Evolutionary conservation across 2,888 invertebrate species (phyloP).

Genomic region (Selenia dentaria): DNA sequence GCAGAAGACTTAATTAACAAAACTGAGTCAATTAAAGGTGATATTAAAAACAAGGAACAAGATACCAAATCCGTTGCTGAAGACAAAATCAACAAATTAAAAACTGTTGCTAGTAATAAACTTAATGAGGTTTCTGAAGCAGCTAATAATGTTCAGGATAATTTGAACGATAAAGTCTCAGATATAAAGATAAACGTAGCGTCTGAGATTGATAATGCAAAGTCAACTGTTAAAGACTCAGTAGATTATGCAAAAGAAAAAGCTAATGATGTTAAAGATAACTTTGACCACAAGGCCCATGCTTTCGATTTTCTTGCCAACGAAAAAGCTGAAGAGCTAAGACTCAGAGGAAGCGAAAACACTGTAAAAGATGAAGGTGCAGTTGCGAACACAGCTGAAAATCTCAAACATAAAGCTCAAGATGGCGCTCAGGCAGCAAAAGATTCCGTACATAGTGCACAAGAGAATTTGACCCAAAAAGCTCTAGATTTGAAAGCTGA

Average conservation of each 20-base stretch:
- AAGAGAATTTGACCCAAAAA: slow-evolving; percentile 54
- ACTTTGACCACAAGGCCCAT: slow-evolving; percentile 66
- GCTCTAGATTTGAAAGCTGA: slow-evolving; percentile 54
- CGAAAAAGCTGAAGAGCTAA: slow-evolving; percentile 67
- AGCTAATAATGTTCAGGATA: slow-evolving; percentile 48
- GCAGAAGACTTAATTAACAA: slow-evolving; percentile 55
- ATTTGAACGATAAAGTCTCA: slow-evolving; percentile 44
- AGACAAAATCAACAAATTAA: slow-evolving; percentile 45
- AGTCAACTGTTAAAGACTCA: slow-evolving; percentile 52
- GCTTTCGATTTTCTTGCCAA: slow-evolving; percentile 65
- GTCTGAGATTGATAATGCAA: slow-evolving; percentile 49
- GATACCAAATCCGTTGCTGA: slow-evolving; percentile 49
- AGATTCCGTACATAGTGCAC: slow-evolving; percentile 49
- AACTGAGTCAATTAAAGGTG: slow-evolving; percentile 47
- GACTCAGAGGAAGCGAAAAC: slow-evolving; percentile 52
- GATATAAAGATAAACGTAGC: slow-evolving; percentile 50
- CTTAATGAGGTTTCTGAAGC: slow-evolving; percentile 52
- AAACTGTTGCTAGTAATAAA: slow-evolving; percentile 48
- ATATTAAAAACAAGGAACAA: slow-evolving; percentile 50
- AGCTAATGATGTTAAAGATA: slow-evolving; percentile 57
- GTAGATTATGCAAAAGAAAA: slow-evolving; percentile 63
- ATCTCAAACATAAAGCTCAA: slow-evolving; percentile 56
- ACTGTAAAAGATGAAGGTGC: slow-evolving; percentile 55
- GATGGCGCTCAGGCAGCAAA: slow-evolving; percentile 59
- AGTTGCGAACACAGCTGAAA: slow-evolving; percentile 50